phyloP scores from a whole-genome alignment of 2,888 invertebrate genomes.

The Limnephilus auricula region DNA sequence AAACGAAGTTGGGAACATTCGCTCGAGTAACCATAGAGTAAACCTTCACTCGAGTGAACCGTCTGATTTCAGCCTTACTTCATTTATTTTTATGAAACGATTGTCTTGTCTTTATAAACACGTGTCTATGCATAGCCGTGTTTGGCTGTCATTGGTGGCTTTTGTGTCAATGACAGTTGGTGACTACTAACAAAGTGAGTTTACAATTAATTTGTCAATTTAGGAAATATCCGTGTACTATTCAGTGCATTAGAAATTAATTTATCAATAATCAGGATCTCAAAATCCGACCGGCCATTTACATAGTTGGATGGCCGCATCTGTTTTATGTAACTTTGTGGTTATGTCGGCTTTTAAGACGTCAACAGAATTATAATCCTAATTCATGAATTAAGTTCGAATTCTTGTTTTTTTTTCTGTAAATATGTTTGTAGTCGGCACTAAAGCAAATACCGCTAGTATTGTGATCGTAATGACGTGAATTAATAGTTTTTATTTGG shows the following conservation, averaged over 20 bases:
- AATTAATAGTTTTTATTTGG: not conserved
- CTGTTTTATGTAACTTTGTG: constrained; percentile 56
- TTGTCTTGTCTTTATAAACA: not conserved
- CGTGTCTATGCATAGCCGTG: constrained; percentile 69
- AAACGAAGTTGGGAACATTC: too few relatives aligned
- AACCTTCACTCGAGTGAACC: too few relatives aligned
- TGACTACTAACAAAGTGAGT: constrained; percentile 44
- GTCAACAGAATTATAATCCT: constrained; percentile 43
- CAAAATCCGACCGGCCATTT: not conserved
- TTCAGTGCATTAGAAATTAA: not conserved
- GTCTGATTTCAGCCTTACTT: too few relatives aligned
- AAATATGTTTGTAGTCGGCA: not conserved
- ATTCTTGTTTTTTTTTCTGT: not conserved
- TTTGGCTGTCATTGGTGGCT: constrained; percentile 74
- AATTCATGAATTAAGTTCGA: constrained; percentile 27
- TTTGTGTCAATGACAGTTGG: constrained; percentile 52
- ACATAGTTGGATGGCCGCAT: not conserved
- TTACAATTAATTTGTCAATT: constrained; percentile 51
- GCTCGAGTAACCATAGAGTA: too few relatives aligned
- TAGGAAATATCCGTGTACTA: constrained; percentile 56
- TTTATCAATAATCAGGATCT: not conserved
- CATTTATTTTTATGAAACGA: not conserved
- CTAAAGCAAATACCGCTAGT: not conserved
- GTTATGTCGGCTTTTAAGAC: constrained; percentile 55
- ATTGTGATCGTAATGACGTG: not conserved